Base-by-base conservation (phyloP, 2,113 vertebrate genomes). In the Melanocharis versteri region DNA sequence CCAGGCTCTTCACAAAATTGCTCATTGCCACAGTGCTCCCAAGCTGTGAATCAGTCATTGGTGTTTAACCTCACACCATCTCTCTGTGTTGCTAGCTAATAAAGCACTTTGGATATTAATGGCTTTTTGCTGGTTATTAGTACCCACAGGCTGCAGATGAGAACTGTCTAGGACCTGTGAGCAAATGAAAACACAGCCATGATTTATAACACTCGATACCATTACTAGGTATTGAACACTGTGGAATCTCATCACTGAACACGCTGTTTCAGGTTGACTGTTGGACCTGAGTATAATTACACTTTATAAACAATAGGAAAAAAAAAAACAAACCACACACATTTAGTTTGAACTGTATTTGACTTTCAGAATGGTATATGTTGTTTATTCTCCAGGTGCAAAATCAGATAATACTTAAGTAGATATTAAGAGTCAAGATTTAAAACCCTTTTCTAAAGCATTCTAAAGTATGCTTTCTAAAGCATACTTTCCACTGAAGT, bases 321-420 rank as follows among this genome's bases (percentile, higher is more conserved):
- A 44, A 53, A 56, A 27, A 15, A 1, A 0, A 11, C 13, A 1
- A 0, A 11, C 13, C n/a, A 28, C 18, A 5, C 31, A 60, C 27
- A 47, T 39, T 75, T 31, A 60, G 4, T 47, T 53, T 88, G 50
- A 89, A 64, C 24, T 28, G 44, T 24, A 23, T 30, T 69, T 87
- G 65, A 89, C 76, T 83, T 95, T 68, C 42, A 72, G 87, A 72
- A 87, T 50, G 23, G 78, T 93, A 39, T 90, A 92, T 64, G 72
- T n/a, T 87, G 56, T 81, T 95, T 83, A 81, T 96, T 81, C 53
- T 93, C 80, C 92, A 93, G 79, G 87, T 91, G 40, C 40, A 97
- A 97, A 96, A 64, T 22, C 28, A 83, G 60, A 76, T 50, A 93
- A 92, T 72, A 93, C 65, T 75, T 69, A 37, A 75, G 33, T 11